Base-by-base conservation (phyloP, 2,888 invertebrate species). In the Neocrepidodera transversa region DNA sequence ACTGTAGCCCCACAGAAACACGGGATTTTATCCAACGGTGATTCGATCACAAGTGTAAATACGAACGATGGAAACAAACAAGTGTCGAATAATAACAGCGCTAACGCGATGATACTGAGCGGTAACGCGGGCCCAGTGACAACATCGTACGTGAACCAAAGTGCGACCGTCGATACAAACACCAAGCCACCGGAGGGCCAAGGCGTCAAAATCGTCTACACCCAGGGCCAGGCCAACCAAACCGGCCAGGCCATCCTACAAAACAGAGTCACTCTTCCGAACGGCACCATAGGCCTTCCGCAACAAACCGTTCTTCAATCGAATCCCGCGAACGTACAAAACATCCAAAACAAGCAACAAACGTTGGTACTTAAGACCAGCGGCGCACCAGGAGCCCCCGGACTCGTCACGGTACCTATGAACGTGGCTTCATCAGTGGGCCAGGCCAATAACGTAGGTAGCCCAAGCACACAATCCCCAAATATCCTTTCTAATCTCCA, bases 401-500 rank as follows among this genome's bases (percentile, higher is more conserved):
- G 85, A 63, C 81, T 87, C 79, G 86, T 87, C 67, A 84, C 86
- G 64, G 85, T 86, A 68, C 86, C 87, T 45, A 85, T 86, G 83
- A 83, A 84, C 64, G 86, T 85, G 54, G 85, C 82, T 68, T 85
- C 88, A 65, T 83, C 84, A 65, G 82, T 84, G 79, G 77, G 76
- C 59, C 79, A 78, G 69, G 76, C 79, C 64, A 81, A 81, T 70
- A 80, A 79, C 72, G 79, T 81, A 75, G 80, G 81, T 79, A 76
- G 76, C 64, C 62, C 66, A 48, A 67, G 69, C 64, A 76, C 78
- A 64, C 78, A 78, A 70, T 75, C 75, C 68, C 72, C 76, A 68
- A 76, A 76, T 71, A 76, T 79, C 78, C 78, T 80, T 64, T 79
- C 80, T 73, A 91, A 91, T 81, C 91, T 94, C 73, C 91, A 92